phyloP scores from a whole-genome alignment of 2,888 invertebrate genomes.

The Resseliella maxima region DNA sequence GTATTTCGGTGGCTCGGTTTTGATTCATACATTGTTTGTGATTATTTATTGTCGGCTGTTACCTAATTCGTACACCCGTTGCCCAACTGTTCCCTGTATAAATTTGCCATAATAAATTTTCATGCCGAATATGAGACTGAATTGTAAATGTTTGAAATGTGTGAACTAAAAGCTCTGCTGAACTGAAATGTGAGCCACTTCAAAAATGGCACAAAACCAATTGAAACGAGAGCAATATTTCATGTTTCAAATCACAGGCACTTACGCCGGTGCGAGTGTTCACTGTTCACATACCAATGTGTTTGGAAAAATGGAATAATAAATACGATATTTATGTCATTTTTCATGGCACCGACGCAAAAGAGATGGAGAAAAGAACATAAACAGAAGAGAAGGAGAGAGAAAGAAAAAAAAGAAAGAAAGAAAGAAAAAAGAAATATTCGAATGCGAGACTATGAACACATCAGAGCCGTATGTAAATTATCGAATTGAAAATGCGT shows the following conservation, averaged over 20 bases:
- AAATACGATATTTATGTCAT: constrained; percentile 49
- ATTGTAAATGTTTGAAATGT: constrained; percentile 6
- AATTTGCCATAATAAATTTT: constrained; percentile 46
- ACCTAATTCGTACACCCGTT: constrained; percentile 22
- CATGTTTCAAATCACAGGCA: constrained; percentile 52
- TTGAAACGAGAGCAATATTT: constrained; percentile 49
- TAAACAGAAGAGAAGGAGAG: too few relatives aligned
- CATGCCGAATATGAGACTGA: constrained; percentile 6
- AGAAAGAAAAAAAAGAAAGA: background rate
- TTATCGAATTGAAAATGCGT: constrained; percentile 49
- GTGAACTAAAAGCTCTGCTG: background rate
- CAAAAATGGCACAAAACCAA: constrained; percentile 1
- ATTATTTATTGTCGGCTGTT: constrained; percentile 40
- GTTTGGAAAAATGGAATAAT: background rate
- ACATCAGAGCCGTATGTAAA: constrained; percentile 25
- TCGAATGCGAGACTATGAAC: constrained; percentile 3
- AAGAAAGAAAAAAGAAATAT: background rate
- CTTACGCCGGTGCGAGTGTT: background rate
- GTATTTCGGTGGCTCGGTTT: constrained; percentile 11
- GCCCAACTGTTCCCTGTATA: constrained; percentile 25
- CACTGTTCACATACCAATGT: background rate
- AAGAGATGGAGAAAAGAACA: background rate
- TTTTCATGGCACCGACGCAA: background rate
- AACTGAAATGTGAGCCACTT: background rate
- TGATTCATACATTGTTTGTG: constrained; percentile 43